Percentiles rank a stretch among this genome's conserved stretches.
Evolutionary conservation across 2,113 vertebrate genomes (phyloP).

Genomic region (Galeopterus variegatus): DNA sequence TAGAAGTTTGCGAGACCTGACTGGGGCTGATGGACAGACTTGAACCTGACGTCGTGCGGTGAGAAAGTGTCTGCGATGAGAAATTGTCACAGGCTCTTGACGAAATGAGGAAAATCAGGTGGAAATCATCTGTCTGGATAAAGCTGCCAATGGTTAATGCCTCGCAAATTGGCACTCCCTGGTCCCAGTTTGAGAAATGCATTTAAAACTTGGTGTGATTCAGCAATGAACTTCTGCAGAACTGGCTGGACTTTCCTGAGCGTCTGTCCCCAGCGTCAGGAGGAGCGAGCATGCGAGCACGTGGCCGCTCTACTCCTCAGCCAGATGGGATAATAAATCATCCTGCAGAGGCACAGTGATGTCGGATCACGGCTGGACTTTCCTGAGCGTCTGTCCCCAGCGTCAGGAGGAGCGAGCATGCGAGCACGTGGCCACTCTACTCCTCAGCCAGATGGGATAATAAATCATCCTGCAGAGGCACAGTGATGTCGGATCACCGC

Average conservation of each 20-base stretch:
- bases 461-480: neutral
- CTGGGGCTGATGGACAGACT: too few species aligned
- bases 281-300: too few species aligned
- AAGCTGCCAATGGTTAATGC: neutral
- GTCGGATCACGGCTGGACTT: neutral
- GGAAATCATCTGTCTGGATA: neutral
- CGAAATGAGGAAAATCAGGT: neutral
- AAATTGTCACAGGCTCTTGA: neutral
- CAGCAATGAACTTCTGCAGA: neutral
- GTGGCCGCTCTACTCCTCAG: neutral
- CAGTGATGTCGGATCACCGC: neutral
- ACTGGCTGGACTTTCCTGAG: neutral
- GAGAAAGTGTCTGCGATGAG: too few species aligned
- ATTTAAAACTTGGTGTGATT: neutral
- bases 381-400: accelerated
- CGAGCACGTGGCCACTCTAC: neutral
- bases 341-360: too few species aligned
- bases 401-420: too few species aligned
- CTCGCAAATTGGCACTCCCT: neutral
- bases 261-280: accelerated
- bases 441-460: neutral
- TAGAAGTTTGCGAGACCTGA: neutral
- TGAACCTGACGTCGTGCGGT: neutral
- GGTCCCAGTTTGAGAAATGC: neutral
- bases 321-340: neutral